phyloP scores from a whole-genome alignment of 2,797 vertebrate species.

The Labeo calbasu region DNA sequence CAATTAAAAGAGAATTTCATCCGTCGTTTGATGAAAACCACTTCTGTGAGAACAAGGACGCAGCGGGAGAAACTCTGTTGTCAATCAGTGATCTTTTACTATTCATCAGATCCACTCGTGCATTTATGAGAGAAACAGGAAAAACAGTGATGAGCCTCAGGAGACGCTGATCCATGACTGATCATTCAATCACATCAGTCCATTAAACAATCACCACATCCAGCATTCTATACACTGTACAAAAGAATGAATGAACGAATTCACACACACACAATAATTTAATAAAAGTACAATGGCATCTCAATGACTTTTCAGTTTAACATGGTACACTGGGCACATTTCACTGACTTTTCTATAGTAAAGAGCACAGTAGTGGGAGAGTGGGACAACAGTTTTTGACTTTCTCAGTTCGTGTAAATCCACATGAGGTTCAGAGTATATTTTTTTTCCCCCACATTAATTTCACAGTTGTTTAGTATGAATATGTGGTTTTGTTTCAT shows the following conservation, averaged over 20 bases:
- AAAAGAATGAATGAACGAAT: neutral
- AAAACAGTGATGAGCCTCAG: neutral
- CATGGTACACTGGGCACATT: too few relatives aligned
- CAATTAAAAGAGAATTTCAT: slow-evolving; percentile 17
- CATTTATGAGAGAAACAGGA: neutral
- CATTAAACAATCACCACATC: neutral
- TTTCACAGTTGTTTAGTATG: neutral
- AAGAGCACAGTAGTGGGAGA: too few relatives aligned
- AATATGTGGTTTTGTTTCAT: neutral
- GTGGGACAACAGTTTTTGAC: too few relatives aligned
- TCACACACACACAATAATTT: too few relatives aligned
- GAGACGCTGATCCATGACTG: neutral
- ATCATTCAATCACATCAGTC: neutral
- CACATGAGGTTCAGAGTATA: neutral
- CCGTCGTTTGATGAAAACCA: neutral
- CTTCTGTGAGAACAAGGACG: slow-evolving; percentile 1
- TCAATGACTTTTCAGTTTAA: too few relatives aligned
- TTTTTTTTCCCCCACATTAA: too few relatives aligned
- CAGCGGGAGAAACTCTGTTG: neutral
- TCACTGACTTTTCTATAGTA: too few relatives aligned
- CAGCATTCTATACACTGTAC: neutral
- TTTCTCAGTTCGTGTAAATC: neutral
- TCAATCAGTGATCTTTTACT: neutral
- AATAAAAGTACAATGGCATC: too few relatives aligned
- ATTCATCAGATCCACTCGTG: slow-evolving; percentile 23